Evolutionary conservation across 2,113 vertebrate genomes (phyloP), one percentile per base, ranked within the genome.

Genomic region (Trachemys scripta): DNA sequence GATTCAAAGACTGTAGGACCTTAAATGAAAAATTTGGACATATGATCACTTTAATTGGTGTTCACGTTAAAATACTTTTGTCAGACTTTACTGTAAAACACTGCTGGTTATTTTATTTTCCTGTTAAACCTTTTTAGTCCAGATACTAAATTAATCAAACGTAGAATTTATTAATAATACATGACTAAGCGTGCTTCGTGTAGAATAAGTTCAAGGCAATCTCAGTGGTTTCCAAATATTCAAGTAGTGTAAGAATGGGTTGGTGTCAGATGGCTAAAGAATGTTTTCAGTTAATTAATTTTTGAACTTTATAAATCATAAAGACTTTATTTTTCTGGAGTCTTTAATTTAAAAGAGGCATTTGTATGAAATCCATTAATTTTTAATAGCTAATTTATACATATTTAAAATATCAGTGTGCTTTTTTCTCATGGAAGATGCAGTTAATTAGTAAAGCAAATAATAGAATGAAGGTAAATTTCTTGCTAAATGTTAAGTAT

Each of bases 181-280:
- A 31, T 14, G 10, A 85, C 13, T 78, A 54, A 19, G 16, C 2
- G 20, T 76, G 20, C 72, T 69, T 81, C 79, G 25, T 2, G 5
- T 25, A 47, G 16, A 69, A 5, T 35, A 75, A 47, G 6, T 72
- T 27, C 45, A 81, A 69, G 11, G 8, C 65, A 81, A 25, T 85
- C 25, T 54, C 69, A 92, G 53, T 96, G 7, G 65, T 89, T 96
- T 87, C 56, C 42, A 95, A 9, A 90, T 92, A 95, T 56, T 94
- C 79, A 90, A 87, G 80, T 91, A 84, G 35, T 59, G 19, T 57
- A 82, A 82, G 53, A 82, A 82, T 53, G 42, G 6, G 82, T 57
- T 42, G 16, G 80, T 3, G 75, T 78, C 13, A 42, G 82, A 80
- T 57, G 57, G 16, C 49, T 16, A 84, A 31, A 79, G n/a, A 57